Conservation (phyloP, 2,888 invertebrate species). For the Hydriomena furcata region DNA sequence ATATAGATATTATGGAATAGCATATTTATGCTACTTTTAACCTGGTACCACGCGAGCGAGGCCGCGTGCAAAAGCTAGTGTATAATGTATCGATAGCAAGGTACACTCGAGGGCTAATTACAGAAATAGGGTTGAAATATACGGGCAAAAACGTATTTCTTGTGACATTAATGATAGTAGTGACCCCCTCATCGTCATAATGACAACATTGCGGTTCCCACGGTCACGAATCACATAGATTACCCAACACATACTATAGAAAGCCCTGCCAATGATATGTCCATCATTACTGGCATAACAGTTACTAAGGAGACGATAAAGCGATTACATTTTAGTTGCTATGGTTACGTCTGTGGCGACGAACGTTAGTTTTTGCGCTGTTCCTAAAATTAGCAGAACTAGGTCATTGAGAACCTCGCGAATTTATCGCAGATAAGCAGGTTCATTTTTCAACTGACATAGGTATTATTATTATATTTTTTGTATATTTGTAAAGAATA, state of each 20-base stretch:
- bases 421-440: constrained; percentile 22
- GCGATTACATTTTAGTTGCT: constrained; percentile 17
- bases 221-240: constrained; percentile 18
- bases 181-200: constrained; percentile 2
- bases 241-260: constrained; percentile 5
- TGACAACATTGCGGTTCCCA: constrained; percentile 19
- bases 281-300: constrained; percentile 2
- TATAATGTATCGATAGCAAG: too few species aligned
- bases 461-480: too few species aligned
- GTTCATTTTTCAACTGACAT: too few species aligned
- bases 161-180: constrained; percentile 1
- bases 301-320: constrained; percentile 17
- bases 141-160: neutral
- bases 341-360: constrained; percentile 10
- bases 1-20: too few species aligned
- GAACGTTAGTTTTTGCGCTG: constrained; percentile 25
- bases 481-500: too few species aligned
- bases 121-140: too few species aligned
- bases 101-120: too few species aligned
- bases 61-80: too few species aligned
- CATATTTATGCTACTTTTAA: too few species aligned
- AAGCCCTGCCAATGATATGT: constrained; percentile 2
- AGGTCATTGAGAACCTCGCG: constrained; percentile 25
- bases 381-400: constrained; percentile 28
- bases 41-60: too few species aligned